Percentiles rank a stretch among this genome's conserved stretches.
Evolutionary conservation across 2,113 vertebrate genomes (phyloP).

Genomic region (Colinus virginianus): DNA sequence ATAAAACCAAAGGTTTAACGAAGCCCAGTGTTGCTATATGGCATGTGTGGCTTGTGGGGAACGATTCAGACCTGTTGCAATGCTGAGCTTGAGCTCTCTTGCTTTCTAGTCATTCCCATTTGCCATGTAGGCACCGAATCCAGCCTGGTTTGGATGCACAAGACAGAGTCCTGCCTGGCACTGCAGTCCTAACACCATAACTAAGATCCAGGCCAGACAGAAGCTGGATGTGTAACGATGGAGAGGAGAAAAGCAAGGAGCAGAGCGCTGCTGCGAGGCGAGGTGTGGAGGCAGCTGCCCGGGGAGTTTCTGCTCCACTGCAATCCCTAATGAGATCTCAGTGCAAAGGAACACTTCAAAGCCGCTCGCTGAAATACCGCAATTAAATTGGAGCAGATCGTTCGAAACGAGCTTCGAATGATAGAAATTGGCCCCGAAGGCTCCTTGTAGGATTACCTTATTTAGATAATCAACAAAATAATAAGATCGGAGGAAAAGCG

Average conservation of each 20-base stretch:
- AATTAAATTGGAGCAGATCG: neutral
- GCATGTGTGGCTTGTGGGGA: neutral
- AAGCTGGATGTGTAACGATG: neutral
- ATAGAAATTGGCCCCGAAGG: neutral
- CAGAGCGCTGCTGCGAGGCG: neutral
- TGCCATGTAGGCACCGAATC: neutral
- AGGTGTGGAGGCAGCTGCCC: neutral
- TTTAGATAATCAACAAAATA: slow-evolving; percentile 12
- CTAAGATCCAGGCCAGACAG: neutral
- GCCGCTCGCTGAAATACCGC: neutral
- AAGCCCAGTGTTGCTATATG: neutral
- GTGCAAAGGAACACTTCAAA: neutral
- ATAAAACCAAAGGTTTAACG: neutral
- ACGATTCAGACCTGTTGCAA: neutral
- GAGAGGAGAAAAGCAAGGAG: neutral
- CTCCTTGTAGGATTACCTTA: neutral
- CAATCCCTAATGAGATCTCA: neutral
- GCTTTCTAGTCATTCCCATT: neutral
- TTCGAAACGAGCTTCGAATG: neutral
- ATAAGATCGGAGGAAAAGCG: neutral
- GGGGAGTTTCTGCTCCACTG: neutral
- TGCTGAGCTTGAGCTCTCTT: fast-evolving
- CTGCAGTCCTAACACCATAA: neutral
- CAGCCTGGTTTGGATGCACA: neutral
- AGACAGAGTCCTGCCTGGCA: neutral